Evolutionary conservation across 2,888 invertebrate species (phyloP).

Genomic region (Scaptomyza caliginosa): DNA sequence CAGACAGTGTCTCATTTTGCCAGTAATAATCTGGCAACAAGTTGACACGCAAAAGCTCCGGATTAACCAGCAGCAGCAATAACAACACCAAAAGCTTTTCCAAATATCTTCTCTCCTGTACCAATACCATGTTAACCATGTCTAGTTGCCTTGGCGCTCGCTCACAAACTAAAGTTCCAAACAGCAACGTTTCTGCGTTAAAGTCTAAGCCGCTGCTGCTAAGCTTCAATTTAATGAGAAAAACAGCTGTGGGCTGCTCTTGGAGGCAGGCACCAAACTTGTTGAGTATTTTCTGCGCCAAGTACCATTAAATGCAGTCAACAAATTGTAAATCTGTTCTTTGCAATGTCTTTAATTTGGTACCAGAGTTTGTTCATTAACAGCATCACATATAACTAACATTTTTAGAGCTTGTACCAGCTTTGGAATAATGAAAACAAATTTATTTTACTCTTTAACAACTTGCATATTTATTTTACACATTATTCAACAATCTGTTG

Average conservation of each 20-base stretch:
- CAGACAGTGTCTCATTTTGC: slow-evolving; percentile 46
- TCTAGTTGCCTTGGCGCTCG: slow-evolving; percentile 6
- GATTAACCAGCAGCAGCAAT: slow-evolving; percentile 4
- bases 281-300: neutral
- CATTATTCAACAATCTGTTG: slow-evolving; percentile 33
- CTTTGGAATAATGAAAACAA: too few relatives aligned
- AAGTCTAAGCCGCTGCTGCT: slow-evolving; percentile 10
- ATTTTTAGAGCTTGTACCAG: too few relatives aligned
- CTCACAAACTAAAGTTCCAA: slow-evolving; percentile 20
- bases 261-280: slow-evolving; percentile 15
- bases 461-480: too few relatives aligned
- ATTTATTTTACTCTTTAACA: too few relatives aligned
- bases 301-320: neutral
- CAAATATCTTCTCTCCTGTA: neutral
- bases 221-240: slow-evolving; percentile 1
- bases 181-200: neutral
- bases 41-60: neutral
- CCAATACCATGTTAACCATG: neutral
- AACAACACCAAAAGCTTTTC: slow-evolving; percentile 8
- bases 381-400: too few relatives aligned
- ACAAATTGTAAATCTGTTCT: slow-evolving; percentile 2
- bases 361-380: neutral
- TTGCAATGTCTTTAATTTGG: neutral
- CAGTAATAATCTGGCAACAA: slow-evolving; percentile 29
- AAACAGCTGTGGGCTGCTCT: slow-evolving; percentile 44